Percentiles rank a stretch among this genome's conserved stretches.
Conservation (phyloP, 1,140 invertebrate species). For the Leptopilina boulardi region DNA sequence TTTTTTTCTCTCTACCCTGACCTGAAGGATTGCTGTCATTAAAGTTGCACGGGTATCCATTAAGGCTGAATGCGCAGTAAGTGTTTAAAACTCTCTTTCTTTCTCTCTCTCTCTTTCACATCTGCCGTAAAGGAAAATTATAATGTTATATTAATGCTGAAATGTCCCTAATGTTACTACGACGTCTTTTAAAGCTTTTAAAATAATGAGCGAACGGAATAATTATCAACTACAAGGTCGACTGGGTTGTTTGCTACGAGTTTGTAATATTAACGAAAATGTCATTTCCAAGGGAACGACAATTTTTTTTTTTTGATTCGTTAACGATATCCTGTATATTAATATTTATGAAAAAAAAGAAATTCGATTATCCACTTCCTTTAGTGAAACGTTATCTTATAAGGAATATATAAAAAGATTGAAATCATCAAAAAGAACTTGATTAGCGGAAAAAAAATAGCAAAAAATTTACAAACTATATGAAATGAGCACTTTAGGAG, state of each 20-base stretch:
- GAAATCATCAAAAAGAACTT: too few species aligned
- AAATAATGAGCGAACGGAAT: not conserved
- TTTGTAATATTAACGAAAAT: not conserved
- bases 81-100: not conserved
- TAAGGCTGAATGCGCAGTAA: slow-evolving; percentile 12
- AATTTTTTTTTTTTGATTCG: too few species aligned
- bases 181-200: slow-evolving; percentile 2
- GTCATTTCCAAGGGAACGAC: too few species aligned
- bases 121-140: not conserved
- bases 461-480: too few species aligned
- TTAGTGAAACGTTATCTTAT: not conserved
- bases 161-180: slow-evolving; percentile 13
- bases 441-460: too few species aligned
- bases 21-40: slow-evolving; percentile 7
- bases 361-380: not conserved
- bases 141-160: slow-evolving; percentile 18
- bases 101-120: too few species aligned
- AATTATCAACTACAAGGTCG: not conserved
- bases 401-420: too few species aligned
- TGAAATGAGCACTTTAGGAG: too few species aligned
- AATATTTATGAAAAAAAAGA: not conserved
- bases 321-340: not conserved
- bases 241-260: not conserved
- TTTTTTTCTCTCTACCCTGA: not conserved
- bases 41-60: not conserved